These are phyloP conservation scores for Drosophila conformis DNA, from an alignment of 2,888 invertebrate species.

Conservation along the genomic window DNA sequence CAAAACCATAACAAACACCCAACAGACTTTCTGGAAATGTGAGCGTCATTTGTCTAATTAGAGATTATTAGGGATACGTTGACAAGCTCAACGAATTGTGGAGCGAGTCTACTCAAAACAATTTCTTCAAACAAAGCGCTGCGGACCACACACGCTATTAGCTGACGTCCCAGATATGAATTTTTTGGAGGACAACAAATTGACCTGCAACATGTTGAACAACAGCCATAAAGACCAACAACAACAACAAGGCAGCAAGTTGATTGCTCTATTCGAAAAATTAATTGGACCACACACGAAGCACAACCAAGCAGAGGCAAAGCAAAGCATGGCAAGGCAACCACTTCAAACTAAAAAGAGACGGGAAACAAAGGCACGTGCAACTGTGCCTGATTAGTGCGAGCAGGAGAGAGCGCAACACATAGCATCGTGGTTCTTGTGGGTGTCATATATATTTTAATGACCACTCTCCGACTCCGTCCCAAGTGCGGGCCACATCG, in stretches of 20 bases:
- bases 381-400: slow-evolving; percentile 29
- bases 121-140: not conserved
- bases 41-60: slow-evolving; percentile 60
- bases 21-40: slow-evolving; percentile 4
- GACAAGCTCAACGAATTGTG: slow-evolving; percentile 40
- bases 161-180: slow-evolving; percentile 9
- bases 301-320: slow-evolving; percentile 21
- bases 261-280: slow-evolving; percentile 79
- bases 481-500: slow-evolving; percentile 50
- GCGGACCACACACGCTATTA: slow-evolving; percentile 53
- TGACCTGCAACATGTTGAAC: slow-evolving; percentile 77
- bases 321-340: slow-evolving; percentile 27
- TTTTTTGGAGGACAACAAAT: slow-evolving; percentile 62
- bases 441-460: slow-evolving; percentile 79
- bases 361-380: slow-evolving; percentile 25
- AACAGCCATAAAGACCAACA: slow-evolving; percentile 66
- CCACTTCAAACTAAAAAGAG: slow-evolving; percentile 34
- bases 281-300: slow-evolving; percentile 77
- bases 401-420: slow-evolving; percentile 14
- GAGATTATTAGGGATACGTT: slow-evolving; percentile 60
- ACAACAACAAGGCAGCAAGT: slow-evolving; percentile 64
- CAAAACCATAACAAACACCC: slow-evolving; percentile 8
- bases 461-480: slow-evolving; percentile 44
- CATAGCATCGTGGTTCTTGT: slow-evolving; percentile 60
- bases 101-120: slow-evolving; percentile 1